Percentiles rank a stretch among this genome's conserved stretches.
These are phyloP conservation scores for Stegostoma tigrinum DNA, from an alignment of 2,113 vertebrate genomes.

Conservation along the genomic window DNA sequence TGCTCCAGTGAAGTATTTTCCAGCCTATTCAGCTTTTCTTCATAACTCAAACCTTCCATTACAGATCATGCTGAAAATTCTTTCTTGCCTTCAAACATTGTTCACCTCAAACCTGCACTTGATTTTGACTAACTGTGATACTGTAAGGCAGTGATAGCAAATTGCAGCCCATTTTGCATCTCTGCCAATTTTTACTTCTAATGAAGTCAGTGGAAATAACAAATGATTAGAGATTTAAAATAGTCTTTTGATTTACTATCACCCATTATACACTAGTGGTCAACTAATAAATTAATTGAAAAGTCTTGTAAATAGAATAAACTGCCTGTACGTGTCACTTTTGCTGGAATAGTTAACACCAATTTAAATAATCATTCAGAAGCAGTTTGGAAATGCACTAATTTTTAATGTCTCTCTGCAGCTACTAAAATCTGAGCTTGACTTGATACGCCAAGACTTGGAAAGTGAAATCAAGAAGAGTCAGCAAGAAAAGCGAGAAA, in stretches of 20 bases:
- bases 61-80: neutral
- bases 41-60: no score
- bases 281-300: neutral
- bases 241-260: neutral
- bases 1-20: no score
- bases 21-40: no score
- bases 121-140: neutral
- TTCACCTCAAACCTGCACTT: neutral
- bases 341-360: neutral
- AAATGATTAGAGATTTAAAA: neutral
- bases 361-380: neutral
- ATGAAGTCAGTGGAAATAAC: neutral
- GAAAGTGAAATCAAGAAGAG: conserved; percentile 72
- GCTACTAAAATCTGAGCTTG: conserved; percentile 74
- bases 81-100: neutral
- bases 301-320: neutral
- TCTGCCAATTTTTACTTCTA: neutral
- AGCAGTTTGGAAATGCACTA: neutral
- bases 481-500: conserved; percentile 79
- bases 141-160: neutral
- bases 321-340: neutral
- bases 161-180: neutral
- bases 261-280: neutral
- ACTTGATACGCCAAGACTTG: conserved; percentile 68
- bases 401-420: conserved; percentile 43